phyloP scores from a whole-genome alignment of 2,113 vertebrate species.

The Hydrolagus affinis region DNA sequence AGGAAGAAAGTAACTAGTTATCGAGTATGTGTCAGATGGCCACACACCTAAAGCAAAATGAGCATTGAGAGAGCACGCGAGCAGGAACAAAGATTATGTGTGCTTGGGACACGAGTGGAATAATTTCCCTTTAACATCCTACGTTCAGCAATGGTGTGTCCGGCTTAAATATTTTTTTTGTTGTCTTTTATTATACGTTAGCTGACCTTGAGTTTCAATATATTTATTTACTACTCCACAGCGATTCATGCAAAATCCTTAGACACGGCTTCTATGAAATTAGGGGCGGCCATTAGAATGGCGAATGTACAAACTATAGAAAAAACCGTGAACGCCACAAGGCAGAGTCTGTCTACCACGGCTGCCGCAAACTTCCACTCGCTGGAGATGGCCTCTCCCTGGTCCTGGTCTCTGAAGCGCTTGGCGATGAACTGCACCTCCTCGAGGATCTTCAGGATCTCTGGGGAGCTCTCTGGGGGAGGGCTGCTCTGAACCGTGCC shows the following conservation, averaged over 20 bases:
- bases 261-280: conserved; percentile 79
- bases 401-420: conserved; percentile 70
- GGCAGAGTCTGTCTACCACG: conserved; percentile 76
- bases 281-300: conserved; percentile 80
- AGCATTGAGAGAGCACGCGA: background rate
- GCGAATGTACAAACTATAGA: conserved; percentile 81
- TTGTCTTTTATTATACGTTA: background rate
- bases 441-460: conserved; percentile 65
- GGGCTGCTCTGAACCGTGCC: conserved; percentile 50
- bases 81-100: background rate
- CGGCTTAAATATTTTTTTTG: background rate
- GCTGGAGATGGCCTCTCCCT: conserved; percentile 69
- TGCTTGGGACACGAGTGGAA: background rate
- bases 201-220: background rate
- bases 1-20: background rate
- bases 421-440: conserved; percentile 75
- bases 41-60: background rate
- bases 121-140: background rate
- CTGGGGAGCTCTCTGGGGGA: conserved; percentile 54
- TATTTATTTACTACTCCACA: background rate
- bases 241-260: conserved; percentile 73
- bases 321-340: conserved; percentile 80
- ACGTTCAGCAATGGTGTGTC: background rate
- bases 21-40: background rate
- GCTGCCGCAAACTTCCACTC: conserved; percentile 87